Conservation (phyloP, 2,113 vertebrate genomes). For the Delphinapterus leucas region DNA sequence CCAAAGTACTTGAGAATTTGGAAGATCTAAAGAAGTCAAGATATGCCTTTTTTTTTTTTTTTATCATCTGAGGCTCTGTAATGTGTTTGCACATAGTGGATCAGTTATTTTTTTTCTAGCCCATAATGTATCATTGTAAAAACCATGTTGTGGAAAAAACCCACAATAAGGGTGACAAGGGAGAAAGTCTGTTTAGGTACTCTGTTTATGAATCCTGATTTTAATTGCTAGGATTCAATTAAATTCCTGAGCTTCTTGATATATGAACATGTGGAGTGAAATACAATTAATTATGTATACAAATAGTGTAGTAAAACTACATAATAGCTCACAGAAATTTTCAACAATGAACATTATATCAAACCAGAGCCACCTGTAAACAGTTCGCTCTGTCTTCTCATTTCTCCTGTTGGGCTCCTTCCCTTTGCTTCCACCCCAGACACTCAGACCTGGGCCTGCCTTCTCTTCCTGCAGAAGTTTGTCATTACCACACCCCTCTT, state of each 20-base stretch:
- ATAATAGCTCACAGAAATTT: neutral
- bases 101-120: neutral
- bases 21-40: slow-evolving; percentile 8
- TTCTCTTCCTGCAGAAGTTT: neutral
- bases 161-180: neutral
- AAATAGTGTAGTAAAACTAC: neutral
- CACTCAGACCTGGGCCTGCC: neutral
- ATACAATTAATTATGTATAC: neutral
- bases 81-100: neutral
- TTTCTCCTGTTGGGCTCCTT: neutral
- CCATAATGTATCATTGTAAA: neutral
- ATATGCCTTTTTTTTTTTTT: neutral
- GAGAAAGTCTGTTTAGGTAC: neutral
- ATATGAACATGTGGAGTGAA: neutral
- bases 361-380: neutral
- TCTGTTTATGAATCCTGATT: neutral
- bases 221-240: neutral
- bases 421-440: neutral
- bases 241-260: neutral
- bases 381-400: neutral
- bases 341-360: neutral
- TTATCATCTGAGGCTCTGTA: neutral
- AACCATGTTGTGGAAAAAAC: neutral
- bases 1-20: slow-evolving; percentile 39
- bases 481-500: accelerated